Base-by-base conservation (phyloP, 2,113 vertebrate genomes). In the Rynchops niger region DNA sequence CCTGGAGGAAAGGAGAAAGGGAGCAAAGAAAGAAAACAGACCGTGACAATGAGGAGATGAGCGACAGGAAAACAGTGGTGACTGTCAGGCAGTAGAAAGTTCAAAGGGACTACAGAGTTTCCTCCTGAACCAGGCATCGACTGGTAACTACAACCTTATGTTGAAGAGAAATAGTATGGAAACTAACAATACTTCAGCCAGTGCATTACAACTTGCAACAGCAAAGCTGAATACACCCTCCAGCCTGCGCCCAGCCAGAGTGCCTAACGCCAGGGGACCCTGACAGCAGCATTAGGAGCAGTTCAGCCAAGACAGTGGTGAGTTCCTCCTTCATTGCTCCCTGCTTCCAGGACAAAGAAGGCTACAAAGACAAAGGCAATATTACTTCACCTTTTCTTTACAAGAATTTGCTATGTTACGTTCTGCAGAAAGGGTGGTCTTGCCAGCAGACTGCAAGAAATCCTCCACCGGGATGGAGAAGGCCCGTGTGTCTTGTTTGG, bases 191-290 rank as follows among this genome's bases (percentile, higher is more conserved):
- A 15, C 9, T 62, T 66, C 56, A 88, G 32, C 29, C 36, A 26
- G 15, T 20, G 19, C 19, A 34, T 45, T 66, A 45, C 30, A 73
- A 13, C 12, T 21, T 17, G 15, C 53, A 82, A 56, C 34, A 47
- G 26, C 40, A 78, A 36, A 86, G 36, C 34, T 18, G 27, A 80
- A 32, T 12, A 19, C 2, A 1, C 43, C 56, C 59, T 49, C 52
- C 45, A 52, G 20, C 23, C 70, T 4, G 47, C 47, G 62, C 27
- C n/a, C 29, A 82, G 69, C 13, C 34, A 11, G 2, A 17, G 40
- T 1, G 6, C 0, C 0, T 30, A 27, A 11, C 36, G 66, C 11
- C 23, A 53, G 3, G 10, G 5, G 15, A 32, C 15, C 19, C 18
- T 61, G 11, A n/a, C 11, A 32, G 29, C 14, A 42, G 18, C 0